Percentiles rank a stretch among this genome's conserved stretches.
Evolutionary conservation across 2,113 vertebrate genomes (phyloP).

Genomic region (Cyanistes caeruleus): DNA sequence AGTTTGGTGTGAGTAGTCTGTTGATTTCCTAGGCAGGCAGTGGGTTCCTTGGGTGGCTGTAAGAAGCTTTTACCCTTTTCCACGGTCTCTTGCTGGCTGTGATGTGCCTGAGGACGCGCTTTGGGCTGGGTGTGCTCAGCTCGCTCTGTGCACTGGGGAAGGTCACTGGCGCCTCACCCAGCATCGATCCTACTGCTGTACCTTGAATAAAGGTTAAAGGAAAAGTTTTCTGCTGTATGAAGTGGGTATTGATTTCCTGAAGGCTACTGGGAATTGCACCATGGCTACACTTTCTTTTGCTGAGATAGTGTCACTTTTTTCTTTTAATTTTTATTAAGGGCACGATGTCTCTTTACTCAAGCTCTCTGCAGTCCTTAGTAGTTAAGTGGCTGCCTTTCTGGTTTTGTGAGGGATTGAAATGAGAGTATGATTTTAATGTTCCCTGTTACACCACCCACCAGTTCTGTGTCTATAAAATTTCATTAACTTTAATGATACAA

Average conservation of each 20-base stretch:
- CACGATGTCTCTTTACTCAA: not conserved
- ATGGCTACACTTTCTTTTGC: not conserved
- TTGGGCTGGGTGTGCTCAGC: too few relatives aligned
- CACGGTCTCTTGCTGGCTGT: rapidly evolving
- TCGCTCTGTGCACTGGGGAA: not conserved
- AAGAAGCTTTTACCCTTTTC: not conserved
- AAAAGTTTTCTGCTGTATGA: not conserved
- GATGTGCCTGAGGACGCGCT: not conserved
- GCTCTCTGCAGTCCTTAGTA: not conserved
- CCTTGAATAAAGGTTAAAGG: conserved; percentile 23
- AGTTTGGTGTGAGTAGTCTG: rapidly evolving
- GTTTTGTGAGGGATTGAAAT: not conserved
- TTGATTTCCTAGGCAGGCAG: not conserved
- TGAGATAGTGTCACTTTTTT: not conserved
- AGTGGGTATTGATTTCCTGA: conserved; percentile 48
- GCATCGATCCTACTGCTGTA: not conserved
- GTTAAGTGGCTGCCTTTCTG: not conserved
- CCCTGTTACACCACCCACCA: not conserved
- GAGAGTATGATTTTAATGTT: conserved; percentile 16
- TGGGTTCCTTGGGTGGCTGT: not conserved
- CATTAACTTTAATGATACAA: conserved; percentile 32
- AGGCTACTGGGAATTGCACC: conserved; percentile 3
- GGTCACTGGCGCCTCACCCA: not conserved
- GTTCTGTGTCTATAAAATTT: conserved; percentile 10
- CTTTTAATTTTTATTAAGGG: not conserved